Base-by-base conservation (phyloP, 2,888 invertebrate species). In the Phortica magna region DNA sequence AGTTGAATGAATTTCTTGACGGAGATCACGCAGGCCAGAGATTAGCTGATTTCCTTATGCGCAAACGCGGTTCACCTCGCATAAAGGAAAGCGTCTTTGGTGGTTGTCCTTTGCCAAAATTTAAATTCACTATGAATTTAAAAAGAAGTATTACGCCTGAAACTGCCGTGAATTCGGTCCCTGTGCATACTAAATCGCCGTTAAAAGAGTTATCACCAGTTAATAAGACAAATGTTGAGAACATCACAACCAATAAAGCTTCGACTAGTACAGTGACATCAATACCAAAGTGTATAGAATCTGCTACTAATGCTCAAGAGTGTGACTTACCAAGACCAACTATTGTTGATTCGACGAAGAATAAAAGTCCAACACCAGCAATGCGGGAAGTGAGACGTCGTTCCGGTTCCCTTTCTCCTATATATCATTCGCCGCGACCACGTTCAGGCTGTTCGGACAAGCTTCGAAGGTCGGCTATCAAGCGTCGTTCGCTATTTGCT, bases 41-140 rank as follows among this genome's bases (percentile, higher is more conserved):
- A 7, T 55, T 71, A 9, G 53, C 55, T 1, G 53, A 71, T 3
- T 71, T 48, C 10, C 31, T 71, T 31, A 53, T 31, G 7, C 0
- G 39, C 31, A 71, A 71, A 22, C 70, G 31, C 9, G n/a, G 39
- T 1, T 7, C 5, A 4, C 6, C 55, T 7, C 68, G 43, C 2
- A 7, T 48, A 17, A 68, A 68, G 22, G 42, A 10, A 43, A 71
- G 31, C 31, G 22, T 71, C 2, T 55, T 71, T 55, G 53, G 53
- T 14, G n/a, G 42, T 0, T 17, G 42, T 71, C 70, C 70, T 5
- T 43, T 71, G 22, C 70, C 70, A 7, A 9, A 22, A 12, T 53
- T 71, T 7, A 31, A 71, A 31, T 12, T 71, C 14, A 71, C 53
- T 31, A 22, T 71, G 5, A 71, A 71, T n/a, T n/a, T 71, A 0